Base-by-base conservation (phyloP, 2,888 invertebrate genomes). In the Caenorhabditis becei region DNA sequence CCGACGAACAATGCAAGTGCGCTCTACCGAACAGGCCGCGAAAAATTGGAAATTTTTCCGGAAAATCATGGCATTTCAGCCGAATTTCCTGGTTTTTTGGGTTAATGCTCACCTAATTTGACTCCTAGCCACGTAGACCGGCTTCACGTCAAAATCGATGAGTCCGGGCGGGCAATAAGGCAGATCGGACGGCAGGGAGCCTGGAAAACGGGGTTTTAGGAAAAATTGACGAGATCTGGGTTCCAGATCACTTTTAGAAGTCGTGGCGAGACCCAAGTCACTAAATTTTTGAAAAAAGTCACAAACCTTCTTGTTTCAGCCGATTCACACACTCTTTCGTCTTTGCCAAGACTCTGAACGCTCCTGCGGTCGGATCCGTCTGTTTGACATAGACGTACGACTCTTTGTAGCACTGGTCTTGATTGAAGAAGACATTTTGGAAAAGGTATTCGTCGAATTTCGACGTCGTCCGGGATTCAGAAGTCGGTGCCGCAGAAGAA, bases 111-210 rank as follows among this genome's bases (percentile, higher is more conserved):
- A 63, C 59, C 74, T 71, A 1, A 61, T 35, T 8, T 63, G 58
- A 5, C 62, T 62, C 37, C 32, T 24, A 8, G 58, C 35, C 4
- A 65, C 32, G 24, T 77, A 77, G 16, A 63, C 28, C 11, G 83
- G 83, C 14, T 23, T 58, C 0, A 83, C 26, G 7, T 62, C 49
- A 7, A 83, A 32, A 23, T 74, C 63, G 5, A 78, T 51, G 11
- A 83, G 66, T 53, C 78, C 80, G 4, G 80, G 56, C 3, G 75
- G 78, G 32, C 83, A 83, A 4, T 58, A 14, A n/a, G 66, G 54
- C 8, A 62, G 44, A 32, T 7, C 10, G 5, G 32, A 7, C 5
- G 32, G 32, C 10, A 32, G 32, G 32, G 32, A 10, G 32, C 32
- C 32, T 32, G 32, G 32, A 32, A 32, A 32, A 32, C n/a, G n/a